Conservation (phyloP, 1,140 invertebrate genomes). For the Plectus sambesii region DNA sequence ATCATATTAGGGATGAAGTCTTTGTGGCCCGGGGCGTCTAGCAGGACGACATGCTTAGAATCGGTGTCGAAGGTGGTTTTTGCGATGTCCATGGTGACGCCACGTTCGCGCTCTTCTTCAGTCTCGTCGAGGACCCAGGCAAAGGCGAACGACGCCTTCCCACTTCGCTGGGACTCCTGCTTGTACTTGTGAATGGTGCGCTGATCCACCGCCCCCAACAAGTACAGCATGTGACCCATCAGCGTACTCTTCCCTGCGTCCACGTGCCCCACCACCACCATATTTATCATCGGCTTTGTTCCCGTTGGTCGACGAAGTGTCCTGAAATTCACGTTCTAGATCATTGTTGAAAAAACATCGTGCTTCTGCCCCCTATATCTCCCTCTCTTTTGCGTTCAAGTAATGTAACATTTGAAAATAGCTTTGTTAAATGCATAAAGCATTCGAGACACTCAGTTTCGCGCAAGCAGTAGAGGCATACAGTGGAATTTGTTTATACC, state of each 20-base stretch:
- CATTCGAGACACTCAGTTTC: constrained; percentile 3
- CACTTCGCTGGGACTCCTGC: constrained; percentile 89
- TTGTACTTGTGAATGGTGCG: constrained; percentile 92
- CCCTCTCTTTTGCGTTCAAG: constrained; percentile 5
- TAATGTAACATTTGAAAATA: too few relatives aligned
- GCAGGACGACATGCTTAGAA: constrained; percentile 66
- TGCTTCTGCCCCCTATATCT: constrained; percentile 7
- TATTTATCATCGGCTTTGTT: constrained; percentile 31
- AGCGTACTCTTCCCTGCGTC: constrained; percentile 97
- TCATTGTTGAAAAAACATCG: constrained; percentile 1
- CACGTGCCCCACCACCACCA: constrained; percentile 66
- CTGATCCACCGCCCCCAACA: constrained; percentile 60
- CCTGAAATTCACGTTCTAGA: constrained; percentile 17
- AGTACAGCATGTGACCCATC: constrained; percentile 83
- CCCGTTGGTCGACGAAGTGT: constrained; percentile 17
- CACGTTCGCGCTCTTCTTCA: constrained; percentile 76
- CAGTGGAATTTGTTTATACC: too few relatives aligned
- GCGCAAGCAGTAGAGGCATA: too few relatives aligned
- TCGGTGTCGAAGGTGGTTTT: constrained; percentile 82
- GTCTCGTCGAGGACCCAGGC: constrained; percentile 99
- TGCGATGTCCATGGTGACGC: constrained; percentile 95
- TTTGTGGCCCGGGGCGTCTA: constrained; percentile 90
- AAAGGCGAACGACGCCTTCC: constrained; percentile 94
- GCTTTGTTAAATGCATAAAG: too few relatives aligned
- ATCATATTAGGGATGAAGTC: constrained; percentile 99